Evolutionary conservation across 2,113 vertebrate species (phyloP).

Genomic region (Phainopepla nitens): DNA sequence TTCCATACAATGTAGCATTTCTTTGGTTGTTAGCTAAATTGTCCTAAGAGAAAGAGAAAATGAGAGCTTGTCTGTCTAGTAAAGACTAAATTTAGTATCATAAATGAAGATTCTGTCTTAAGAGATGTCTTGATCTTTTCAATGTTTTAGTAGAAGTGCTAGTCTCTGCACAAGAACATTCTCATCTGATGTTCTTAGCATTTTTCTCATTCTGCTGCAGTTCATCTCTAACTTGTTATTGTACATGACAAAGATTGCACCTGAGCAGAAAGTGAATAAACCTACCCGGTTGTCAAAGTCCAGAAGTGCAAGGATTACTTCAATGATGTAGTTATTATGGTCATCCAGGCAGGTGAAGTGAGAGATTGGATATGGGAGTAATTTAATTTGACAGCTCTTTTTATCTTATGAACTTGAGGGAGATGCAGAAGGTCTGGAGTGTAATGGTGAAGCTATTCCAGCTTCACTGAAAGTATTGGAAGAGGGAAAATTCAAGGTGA

Average conservation of each 20-base stretch:
- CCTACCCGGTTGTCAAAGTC: neutral
- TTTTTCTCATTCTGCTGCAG: neutral
- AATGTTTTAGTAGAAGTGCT: neutral
- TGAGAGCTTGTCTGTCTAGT: neutral
- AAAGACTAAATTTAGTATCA: neutral
- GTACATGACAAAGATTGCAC: slow-evolving; percentile 16
- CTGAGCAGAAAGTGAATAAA: slow-evolving; percentile 32
- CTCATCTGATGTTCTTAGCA: neutral
- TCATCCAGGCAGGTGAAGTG: slow-evolving; percentile 29
- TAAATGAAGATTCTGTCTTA: neutral
- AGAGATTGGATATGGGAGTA: neutral
- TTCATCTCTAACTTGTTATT: slow-evolving; percentile 13
- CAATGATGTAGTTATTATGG: slow-evolving; percentile 25
- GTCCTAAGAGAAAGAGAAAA: neutral
- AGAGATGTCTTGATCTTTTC: neutral
- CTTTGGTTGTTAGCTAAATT: neutral
- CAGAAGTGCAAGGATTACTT: slow-evolving; percentile 6
- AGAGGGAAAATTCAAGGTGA: neutral
- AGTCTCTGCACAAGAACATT: neutral
- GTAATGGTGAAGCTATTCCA: neutral
- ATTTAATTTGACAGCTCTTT: slow-evolving; percentile 51
- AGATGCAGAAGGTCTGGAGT: neutral
- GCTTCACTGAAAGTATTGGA: neutral
- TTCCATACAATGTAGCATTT: neutral
- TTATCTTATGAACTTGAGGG: neutral